Conservation (phyloP, 2,888 invertebrate species). For the Andrena hattorfiana region DNA sequence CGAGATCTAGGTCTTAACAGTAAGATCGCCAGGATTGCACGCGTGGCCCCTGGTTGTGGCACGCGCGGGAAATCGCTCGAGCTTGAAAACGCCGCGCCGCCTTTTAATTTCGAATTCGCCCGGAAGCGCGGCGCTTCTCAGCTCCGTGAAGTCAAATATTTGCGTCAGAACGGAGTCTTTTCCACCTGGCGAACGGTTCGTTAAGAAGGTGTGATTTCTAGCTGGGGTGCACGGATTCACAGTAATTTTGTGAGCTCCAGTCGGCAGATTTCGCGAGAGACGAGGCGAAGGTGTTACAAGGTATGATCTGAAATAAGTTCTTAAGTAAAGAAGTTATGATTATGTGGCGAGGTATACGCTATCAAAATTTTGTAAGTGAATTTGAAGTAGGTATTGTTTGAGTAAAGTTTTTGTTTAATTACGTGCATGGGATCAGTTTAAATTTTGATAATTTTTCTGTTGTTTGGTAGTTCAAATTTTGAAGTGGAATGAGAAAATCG, state of each 20-base stretch:
- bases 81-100: not conserved
- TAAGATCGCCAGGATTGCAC: conserved; percentile 48
- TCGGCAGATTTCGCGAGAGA: not conserved
- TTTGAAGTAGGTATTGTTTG: too few species aligned
- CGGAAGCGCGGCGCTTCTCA: not conserved
- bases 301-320: too few species aligned
- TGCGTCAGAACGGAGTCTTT: not conserved
- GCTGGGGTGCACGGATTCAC: not conserved
- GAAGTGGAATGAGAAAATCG: too few species aligned
- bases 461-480: too few species aligned
- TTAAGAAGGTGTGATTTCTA: not conserved
- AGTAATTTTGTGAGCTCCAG: not conserved
- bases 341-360: too few species aligned
- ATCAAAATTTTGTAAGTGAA: too few species aligned
- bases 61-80: conserved; percentile 26
- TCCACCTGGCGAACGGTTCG: not conserved
- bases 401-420: too few species aligned
- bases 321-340: too few species aligned
- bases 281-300: too few species aligned
- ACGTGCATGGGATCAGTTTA: too few species aligned
- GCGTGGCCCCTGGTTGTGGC: conserved; percentile 13
- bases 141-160: not conserved
- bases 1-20: conserved; percentile 60
- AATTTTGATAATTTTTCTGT: too few species aligned
- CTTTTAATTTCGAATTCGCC: conserved; percentile 17